Percentiles rank a stretch among this genome's conserved stretches.
Evolutionary conservation across 2,113 vertebrate genomes (phyloP).

Genomic region (Gobiocypris rarus): DNA sequence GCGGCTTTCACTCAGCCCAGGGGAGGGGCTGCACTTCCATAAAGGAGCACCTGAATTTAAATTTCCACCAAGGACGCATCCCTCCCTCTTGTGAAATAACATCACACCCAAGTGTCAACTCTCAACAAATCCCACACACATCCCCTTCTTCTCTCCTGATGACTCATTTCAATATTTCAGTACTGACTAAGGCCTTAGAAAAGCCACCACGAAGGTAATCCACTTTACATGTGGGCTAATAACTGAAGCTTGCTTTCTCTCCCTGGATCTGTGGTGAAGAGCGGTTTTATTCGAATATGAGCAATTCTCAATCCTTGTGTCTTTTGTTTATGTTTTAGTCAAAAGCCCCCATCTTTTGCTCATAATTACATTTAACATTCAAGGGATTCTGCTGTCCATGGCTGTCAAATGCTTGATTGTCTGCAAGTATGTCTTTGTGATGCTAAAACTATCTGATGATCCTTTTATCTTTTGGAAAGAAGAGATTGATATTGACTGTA

Average conservation of each 20-base stretch:
- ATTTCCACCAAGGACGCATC: slow-evolving; percentile 22
- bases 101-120: slow-evolving; percentile 19
- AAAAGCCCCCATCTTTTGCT: background rate
- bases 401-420: slow-evolving; percentile 2
- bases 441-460: background rate
- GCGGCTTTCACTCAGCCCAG: slow-evolving; percentile 10
- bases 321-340: slow-evolving; percentile 3
- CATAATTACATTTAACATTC: background rate
- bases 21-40: slow-evolving; percentile 25
- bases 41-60: slow-evolving; percentile 41
- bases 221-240: slow-evolving; percentile 37
- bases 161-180: slow-evolving; percentile 30
- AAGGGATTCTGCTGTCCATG: background rate
- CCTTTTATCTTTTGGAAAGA: background rate
- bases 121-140: slow-evolving; percentile 9
- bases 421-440: background rate
- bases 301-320: slow-evolving; percentile 40
- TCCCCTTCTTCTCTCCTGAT: background rate
- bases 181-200: slow-evolving; percentile 1
- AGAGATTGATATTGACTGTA: slow-evolving; percentile 16
- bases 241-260: background rate
- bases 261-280: background rate
- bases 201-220: slow-evolving; percentile 40
- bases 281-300: background rate
- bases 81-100: slow-evolving; percentile 33